Evolutionary conservation across 53 echinoderm and acorn worm genomes (phyloP), one percentile per base, ranked within the genome.

Genomic region (Luidia sarsii): DNA sequence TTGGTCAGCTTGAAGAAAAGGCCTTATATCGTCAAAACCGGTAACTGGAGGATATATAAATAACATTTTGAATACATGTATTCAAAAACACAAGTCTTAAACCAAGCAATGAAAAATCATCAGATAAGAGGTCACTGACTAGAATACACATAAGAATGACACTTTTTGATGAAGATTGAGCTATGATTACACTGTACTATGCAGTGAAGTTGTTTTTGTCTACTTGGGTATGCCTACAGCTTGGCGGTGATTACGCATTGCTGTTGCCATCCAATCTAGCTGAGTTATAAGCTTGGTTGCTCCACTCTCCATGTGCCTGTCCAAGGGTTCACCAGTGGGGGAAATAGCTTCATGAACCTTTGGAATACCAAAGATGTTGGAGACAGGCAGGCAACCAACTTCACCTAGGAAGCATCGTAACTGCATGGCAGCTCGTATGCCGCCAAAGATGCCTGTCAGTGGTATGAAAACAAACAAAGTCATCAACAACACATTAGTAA

Each of bases 301-400:
- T 27, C 96, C 96, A 3, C 39, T 86, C 61, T 86, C 93, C 93
- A 96, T 86, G 75, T 96, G 93, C 29, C 83, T 66, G 69, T 93
- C 85, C 6, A 55, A 43, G 27, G 96, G 83, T 29, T 82, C 39
- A 0, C 93, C 96, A 0, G 88, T 83, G 18, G 65, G 86, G 6
- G 85, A 85, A 43, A 96, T 85, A 2, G 88, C 80, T 33, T 83
- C 32, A 23, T 86, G 67, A 13, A 51, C 86, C 22, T 65, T 53
- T 35, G 97, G 97, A 8, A 97, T 84, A 15, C 97, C 97, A 50
- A 93, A 95, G 59, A 97, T 94, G 59, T 97, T 94, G 63, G 93
- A 93, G 34, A 97, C 93, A 15, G 89, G 86, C 59, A 94, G 83
- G 71, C 97, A 97, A 9, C 93, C 93, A n/a, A 94, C 83, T 60